Conservation (phyloP, 2,797 vertebrate species). For the Tarsius wallacei region DNA sequence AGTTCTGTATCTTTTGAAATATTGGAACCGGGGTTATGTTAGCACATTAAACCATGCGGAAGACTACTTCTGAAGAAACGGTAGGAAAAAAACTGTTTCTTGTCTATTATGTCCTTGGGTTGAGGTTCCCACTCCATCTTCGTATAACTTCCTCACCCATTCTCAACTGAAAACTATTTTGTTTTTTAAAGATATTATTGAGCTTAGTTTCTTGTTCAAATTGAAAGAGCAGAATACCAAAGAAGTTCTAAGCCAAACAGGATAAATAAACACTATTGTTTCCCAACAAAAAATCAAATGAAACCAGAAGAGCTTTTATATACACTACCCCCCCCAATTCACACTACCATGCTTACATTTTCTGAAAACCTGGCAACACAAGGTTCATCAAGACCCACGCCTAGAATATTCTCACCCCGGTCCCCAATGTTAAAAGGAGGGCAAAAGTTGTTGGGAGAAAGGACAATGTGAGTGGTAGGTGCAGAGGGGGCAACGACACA, state of each 20-base stretch:
- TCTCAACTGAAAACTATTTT: conserved; percentile 60
- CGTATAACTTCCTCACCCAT: conserved; percentile 77
- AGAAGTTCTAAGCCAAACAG: conserved; percentile 66
- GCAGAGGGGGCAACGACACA: too few relatives aligned
- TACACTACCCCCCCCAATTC: neutral
- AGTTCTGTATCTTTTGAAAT: conserved; percentile 90
- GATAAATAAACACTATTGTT: conserved; percentile 82
- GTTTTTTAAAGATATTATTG: conserved; percentile 59
- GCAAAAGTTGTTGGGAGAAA: neutral
- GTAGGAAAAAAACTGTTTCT: conserved; percentile 63
- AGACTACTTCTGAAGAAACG: conserved; percentile 78
- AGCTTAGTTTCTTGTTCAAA: conserved; percentile 41
- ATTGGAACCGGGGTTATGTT: conserved; percentile 86
- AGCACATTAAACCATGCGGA: conserved; percentile 79
- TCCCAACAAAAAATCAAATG: conserved; percentile 45
- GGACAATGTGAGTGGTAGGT: rapidly evolving
- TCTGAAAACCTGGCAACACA: neutral
- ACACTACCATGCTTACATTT: neutral
- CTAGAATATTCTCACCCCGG: neutral
- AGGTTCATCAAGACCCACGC: neutral
- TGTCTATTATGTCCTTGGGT: conserved; percentile 73
- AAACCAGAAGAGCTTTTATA: conserved; percentile 6
- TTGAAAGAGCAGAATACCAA: conserved; percentile 56
- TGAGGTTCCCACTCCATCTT: conserved; percentile 62
- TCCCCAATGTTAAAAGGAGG: neutral